Base-by-base conservation (phyloP, 2,113 vertebrate species). In the Serilophus lunatus region DNA sequence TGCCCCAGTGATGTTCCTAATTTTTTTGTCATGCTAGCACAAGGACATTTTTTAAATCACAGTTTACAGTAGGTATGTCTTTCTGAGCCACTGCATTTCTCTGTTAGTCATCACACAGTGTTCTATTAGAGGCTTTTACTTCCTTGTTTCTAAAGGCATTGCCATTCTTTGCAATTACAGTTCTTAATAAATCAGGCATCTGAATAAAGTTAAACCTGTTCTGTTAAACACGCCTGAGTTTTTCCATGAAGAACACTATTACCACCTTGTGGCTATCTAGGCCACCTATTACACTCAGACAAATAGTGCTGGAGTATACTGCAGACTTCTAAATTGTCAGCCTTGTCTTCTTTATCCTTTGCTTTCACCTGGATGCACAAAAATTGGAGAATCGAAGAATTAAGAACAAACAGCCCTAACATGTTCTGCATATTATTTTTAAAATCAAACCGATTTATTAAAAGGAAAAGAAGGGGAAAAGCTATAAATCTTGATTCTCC, bases 251-350 rank as follows among this genome's bases (percentile, higher is more conserved):
- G 89, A 86, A 59, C 90, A 60, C 75, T 79, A 18, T 95, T 91
- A 82, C 92, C 92, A 96, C 85, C 91, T 79, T 49, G 77, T 88
- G 95, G 94, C 44, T 63, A 18, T 71, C n/a, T 29, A 49, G 47
- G 10, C 45, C 40, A 3, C 7, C 33, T 40, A 6, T 49, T 54
- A 6, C 0, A 1, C 63, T 57, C n/a, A 36, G 53, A 50, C 49
- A 50, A 78, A 18, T 0, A n/a, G 47, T 26, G 35, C 57, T 54
- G 28, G 8, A 0, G 1, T 7, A 3, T 2, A 12, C 5, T 57
- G 33, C 68, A 66, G 71, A 51, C 17, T 26, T 31, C 42, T 26
- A 26, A 59, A 65, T 2, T 40, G 50, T 3, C 68, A 75, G 10
- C 47, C 19, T 35, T 47, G 24, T 59, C 42, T 95, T 49, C 57